These are phyloP conservation scores for Leucoraja erinaceus DNA, from an alignment of 2,113 vertebrate genomes.

Conservation along the genomic window DNA sequence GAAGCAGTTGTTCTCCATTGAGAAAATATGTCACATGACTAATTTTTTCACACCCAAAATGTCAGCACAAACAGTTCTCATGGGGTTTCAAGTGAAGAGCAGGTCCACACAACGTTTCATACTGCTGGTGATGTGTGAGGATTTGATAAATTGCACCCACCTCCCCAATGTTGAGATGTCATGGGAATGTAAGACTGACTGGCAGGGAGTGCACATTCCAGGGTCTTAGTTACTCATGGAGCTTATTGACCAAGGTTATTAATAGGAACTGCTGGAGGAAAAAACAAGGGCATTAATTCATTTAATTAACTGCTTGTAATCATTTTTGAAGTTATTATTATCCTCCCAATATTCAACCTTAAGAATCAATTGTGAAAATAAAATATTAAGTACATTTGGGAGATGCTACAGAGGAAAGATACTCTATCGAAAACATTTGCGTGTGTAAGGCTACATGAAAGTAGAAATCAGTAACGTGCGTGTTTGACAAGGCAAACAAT, in stretches of 20 bases:
- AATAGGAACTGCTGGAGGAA: background rate
- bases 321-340: background rate
- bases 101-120: background rate
- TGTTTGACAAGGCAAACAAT: background rate
- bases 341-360: background rate
- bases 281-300: background rate
- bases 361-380: background rate
- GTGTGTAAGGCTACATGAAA: background rate
- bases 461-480: background rate
- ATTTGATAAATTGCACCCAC: background rate
- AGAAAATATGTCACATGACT: background rate
- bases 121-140: background rate
- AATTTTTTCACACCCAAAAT: background rate
- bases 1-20: background rate
- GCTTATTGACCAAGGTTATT: background rate
- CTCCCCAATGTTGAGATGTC: background rate
- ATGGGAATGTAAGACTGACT: background rate
- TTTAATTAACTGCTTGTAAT: background rate
- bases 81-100: background rate
- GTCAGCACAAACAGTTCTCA: background rate
- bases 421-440: background rate
- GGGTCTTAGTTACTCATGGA: background rate
- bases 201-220: conserved; percentile 29
- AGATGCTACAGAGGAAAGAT: background rate
- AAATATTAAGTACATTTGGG: background rate